A percentile compares a stretch with the other conserved stretches of the same genome.
Evolutionary conservation across 53 echinoderm and acorn worm species (phyloP).

Genomic region (Pentamera pediparva): DNA sequence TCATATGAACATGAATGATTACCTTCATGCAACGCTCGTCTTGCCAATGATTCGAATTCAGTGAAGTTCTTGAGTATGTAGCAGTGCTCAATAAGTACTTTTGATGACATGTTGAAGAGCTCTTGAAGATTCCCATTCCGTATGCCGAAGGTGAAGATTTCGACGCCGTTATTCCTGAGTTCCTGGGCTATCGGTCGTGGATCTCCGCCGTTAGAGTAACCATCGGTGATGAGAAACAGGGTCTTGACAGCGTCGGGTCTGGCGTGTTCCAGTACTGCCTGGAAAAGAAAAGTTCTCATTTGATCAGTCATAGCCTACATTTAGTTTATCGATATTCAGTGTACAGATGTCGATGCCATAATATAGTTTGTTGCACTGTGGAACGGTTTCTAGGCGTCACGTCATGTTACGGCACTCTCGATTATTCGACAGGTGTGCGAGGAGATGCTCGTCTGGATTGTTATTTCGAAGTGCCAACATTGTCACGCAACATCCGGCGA

Average conservation of each 20-base stretch:
- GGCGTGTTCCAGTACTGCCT: conserved; percentile 66
- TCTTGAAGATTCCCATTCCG: conserved; percentile 78
- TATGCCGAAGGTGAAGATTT: conserved; percentile 94
- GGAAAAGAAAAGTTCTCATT: background rate
- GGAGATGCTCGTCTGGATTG: too few relatives aligned
- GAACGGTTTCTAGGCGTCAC: too few relatives aligned
- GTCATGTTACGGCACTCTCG: too few relatives aligned
- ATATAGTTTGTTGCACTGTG: too few relatives aligned
- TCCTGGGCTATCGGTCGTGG: conserved; percentile 56
- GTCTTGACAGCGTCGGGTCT: conserved; percentile 74
- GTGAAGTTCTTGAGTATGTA: conserved; percentile 84
- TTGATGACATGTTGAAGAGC: conserved; percentile 74
- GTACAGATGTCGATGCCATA: too few relatives aligned
- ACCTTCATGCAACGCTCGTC: conserved; percentile 97
- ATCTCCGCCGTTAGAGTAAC: conserved; percentile 86
- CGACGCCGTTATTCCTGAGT: conserved; percentile 52
- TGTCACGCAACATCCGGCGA: too few relatives aligned
- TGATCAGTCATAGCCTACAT: too few relatives aligned
- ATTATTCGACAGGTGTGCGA: too few relatives aligned
- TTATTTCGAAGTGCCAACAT: too few relatives aligned
- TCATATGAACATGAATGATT: background rate
- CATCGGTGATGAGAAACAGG: conserved; percentile 91
- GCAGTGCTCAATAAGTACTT: conserved; percentile 67
- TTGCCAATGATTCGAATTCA: conserved; percentile 88
- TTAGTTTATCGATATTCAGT: too few relatives aligned